Percentiles rank a stretch among this genome's conserved stretches.
These are phyloP conservation scores for Steinernema khuongi DNA, from an alignment of 1,140 invertebrate species.

Conservation along the genomic window DNA sequence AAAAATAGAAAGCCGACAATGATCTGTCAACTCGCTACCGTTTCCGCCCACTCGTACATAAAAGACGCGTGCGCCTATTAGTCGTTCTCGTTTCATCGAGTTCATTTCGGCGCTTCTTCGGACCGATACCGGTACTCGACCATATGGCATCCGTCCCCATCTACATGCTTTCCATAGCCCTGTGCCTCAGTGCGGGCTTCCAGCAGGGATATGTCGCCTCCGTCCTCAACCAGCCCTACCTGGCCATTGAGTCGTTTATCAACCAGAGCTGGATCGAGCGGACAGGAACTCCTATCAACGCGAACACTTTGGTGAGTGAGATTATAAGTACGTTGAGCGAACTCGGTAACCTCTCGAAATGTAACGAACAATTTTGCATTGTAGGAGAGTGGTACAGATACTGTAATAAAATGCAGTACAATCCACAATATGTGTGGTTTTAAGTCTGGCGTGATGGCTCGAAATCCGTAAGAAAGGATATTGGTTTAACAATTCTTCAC, in stretches of 20 bases:
- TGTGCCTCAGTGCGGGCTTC: slow-evolving; percentile 36
- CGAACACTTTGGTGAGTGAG: slow-evolving; percentile 31
- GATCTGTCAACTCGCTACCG: background rate
- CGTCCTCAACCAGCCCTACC: slow-evolving; percentile 40
- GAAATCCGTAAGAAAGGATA: background rate
- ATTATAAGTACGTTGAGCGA: background rate
- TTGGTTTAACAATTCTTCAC: background rate
- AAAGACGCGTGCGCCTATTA: background rate
- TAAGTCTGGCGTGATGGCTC: background rate
- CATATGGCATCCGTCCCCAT: slow-evolving; percentile 36
- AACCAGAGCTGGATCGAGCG: slow-evolving; percentile 34
- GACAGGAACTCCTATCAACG: slow-evolving; percentile 25
- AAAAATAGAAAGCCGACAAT: background rate
- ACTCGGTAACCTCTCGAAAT: background rate
- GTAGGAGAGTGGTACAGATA: too few species aligned
- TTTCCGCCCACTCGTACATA: slow-evolving; percentile 5
- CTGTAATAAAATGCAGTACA: background rate
- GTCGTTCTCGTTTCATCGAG: background rate
- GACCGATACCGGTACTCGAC: background rate
- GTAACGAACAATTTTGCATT: too few species aligned
- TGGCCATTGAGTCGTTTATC: slow-evolving; percentile 38
- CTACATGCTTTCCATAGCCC: slow-evolving; percentile 34
- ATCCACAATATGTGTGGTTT: background rate
- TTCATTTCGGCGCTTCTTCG: background rate
- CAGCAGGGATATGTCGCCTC: slow-evolving; percentile 42